These are phyloP conservation scores for Drosophila quinaria DNA, from an alignment of 2,888 invertebrate genomes.

Conservation along the genomic window DNA sequence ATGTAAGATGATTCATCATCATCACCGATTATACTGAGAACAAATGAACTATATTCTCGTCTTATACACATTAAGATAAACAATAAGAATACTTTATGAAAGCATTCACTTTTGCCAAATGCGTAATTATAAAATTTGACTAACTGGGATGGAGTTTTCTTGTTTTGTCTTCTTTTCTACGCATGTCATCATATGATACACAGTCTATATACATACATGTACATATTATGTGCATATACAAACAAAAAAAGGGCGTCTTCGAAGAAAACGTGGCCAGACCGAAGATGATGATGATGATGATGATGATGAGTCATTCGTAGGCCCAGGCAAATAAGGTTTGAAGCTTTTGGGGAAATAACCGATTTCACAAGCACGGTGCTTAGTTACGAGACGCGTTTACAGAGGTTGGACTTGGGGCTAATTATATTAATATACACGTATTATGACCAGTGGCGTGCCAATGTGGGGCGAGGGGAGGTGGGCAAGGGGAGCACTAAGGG, in stretches of 20 bases:
- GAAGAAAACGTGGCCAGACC: not conserved
- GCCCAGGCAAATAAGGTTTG: not conserved
- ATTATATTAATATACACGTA: constrained; percentile 28
- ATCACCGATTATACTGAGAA: not conserved
- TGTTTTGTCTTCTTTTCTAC: not conserved
- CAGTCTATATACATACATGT: not conserved
- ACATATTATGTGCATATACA: not conserved
- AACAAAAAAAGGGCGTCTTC: constrained; percentile 1
- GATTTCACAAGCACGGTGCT: constrained; percentile 1
- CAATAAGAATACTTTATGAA: not conserved
- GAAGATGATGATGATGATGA: not conserved
- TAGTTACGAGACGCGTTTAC: not conserved
- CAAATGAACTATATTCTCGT: not conserved
- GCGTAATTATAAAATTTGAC: constrained; percentile 6
- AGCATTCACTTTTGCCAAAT: not conserved
- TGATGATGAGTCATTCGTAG: not conserved
- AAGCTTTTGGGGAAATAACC: not conserved
- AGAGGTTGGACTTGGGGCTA: not conserved
- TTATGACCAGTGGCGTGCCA: too few relatives aligned
- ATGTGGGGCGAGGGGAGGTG: too few relatives aligned
- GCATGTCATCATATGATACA: constrained; percentile 3
- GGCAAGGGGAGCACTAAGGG: too few relatives aligned
- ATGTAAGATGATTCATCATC: constrained; percentile 33
- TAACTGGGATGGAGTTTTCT: not conserved
- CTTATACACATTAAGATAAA: not conserved